Percentiles rank a stretch among this genome's conserved stretches.
These are phyloP conservation scores for Eupeodes luniger DNA, from an alignment of 2,888 invertebrate genomes.

Conservation along the genomic window DNA sequence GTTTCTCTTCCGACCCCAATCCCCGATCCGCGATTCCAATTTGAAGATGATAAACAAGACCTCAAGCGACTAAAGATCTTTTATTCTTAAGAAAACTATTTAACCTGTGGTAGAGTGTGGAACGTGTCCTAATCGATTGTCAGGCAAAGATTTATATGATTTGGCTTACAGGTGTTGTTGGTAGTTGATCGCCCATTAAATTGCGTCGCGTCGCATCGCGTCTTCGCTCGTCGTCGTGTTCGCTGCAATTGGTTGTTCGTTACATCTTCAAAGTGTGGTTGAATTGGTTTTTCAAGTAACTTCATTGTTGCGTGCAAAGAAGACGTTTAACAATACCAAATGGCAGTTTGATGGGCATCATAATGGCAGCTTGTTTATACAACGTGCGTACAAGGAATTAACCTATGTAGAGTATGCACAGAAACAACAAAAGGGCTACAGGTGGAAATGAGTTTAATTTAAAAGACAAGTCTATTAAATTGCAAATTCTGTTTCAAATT, in stretches of 20 bases:
- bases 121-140: conserved; percentile 55
- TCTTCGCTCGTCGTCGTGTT: not conserved
- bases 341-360: conserved; percentile 52
- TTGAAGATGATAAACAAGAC: not conserved
- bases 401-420: not conserved
- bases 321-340: conserved; percentile 56
- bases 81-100: not conserved
- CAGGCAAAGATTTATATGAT: conserved; percentile 60
- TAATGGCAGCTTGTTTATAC: conserved; percentile 59
- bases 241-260: conserved; percentile 44
- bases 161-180: conserved; percentile 69
- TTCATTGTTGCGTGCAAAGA: conserved; percentile 57
- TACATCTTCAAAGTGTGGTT: not conserved
- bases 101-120: conserved; percentile 24
- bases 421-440: conserved; percentile 1
- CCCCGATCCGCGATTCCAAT: no score
- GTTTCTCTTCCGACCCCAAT: not conserved
- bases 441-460: conserved; percentile 13
- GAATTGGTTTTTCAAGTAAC: conserved; percentile 42
- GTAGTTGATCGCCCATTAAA: conserved; percentile 63
- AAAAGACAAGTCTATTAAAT: conserved; percentile 13
- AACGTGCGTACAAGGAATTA: conserved; percentile 48
- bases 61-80: conserved; percentile 11
- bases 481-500: not conserved
- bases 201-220: not conserved